Conservation (phyloP, 2,888 invertebrate species). For the Steinernema scapterisci region DNA sequence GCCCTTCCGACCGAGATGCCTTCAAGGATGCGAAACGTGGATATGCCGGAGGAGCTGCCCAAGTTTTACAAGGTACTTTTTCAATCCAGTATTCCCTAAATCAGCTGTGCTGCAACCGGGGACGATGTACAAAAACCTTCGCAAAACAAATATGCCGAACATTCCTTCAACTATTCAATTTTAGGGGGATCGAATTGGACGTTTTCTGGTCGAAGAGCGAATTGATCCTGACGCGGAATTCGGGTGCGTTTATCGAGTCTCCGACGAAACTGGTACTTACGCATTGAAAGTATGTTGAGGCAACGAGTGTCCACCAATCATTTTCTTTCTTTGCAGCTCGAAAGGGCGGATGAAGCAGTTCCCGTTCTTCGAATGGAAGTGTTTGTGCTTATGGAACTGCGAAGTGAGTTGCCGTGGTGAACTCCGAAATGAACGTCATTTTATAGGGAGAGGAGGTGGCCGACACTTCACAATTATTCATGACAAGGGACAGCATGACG, state of each 20-base stretch:
- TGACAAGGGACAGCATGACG: conserved; percentile 44
- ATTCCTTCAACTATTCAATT: too few relatives aligned
- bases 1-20: conserved; percentile 21
- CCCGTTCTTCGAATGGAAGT: conserved; percentile 47
- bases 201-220: not conserved
- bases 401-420: not conserved
- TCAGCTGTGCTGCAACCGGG: too few relatives aligned
- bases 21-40: conserved; percentile 15
- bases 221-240: conserved; percentile 19
- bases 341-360: conserved; percentile 42
- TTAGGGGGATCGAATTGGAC: conserved; percentile 18
- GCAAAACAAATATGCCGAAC: too few relatives aligned
- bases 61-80: conserved; percentile 7
- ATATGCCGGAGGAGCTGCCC: conserved; percentile 10
- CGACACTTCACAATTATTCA: conserved; percentile 47
- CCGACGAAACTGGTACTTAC: conserved; percentile 22
- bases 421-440: too few relatives aligned
- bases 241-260: conserved; percentile 5
- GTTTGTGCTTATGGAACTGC: conserved; percentile 44
- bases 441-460: conserved; percentile 37
- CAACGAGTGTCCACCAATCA: too few relatives aligned
- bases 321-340: conserved; percentile 38
- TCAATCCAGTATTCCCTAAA: not conserved
- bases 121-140: too few relatives aligned
- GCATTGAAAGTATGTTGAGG: not conserved